Base-by-base conservation (phyloP, 2,797 vertebrate genomes). In the Pseudochromis fuscus region DNA sequence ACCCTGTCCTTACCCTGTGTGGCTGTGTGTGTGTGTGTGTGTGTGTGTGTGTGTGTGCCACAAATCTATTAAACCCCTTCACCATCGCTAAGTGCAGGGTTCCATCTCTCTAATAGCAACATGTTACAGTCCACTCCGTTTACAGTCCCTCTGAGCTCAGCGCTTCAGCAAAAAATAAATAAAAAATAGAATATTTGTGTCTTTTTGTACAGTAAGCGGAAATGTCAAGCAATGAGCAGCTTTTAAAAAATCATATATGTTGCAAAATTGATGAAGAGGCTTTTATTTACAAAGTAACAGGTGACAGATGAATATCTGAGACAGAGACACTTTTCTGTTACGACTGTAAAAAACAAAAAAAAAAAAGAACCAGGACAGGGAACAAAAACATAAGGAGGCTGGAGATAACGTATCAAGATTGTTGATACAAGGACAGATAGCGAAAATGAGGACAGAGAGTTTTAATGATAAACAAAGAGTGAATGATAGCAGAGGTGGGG, bases 41-140 rank as follows among this genome's bases (percentile, higher is more conserved):
- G 24, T 24, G 51, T 23, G 28, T 38, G 66, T 33, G 30, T 35
- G 50, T 83, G 81, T 74, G 72, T 49, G 27, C 61, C 53, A 68
- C 71, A 87, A 70, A 89, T 93, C 89, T 93, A 93, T 94, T 91
- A 90, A 90, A 87, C 76, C 87, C 76, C 81, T 84, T 81, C 80
- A 83, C 82, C 12, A 11, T 59, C 10, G 23, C 87, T 92, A 93
- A 94, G 90, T 93, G 91, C 91, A 87, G 56, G 78, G 71, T 70
- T 75, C 87, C 87, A 89, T 91, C 82, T 84, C 74, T 89, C 84
- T 92, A 90, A 91, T 87, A 86, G 87, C 60, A 65, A 65, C 42
- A 27, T 87, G 82, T 92, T 85, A 84, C 50, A 72, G 83, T 71
- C 83, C 87, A 81, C 87, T 91, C 85, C 82, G 87, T 81, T 88